Percentiles rank a stretch among this genome's conserved stretches.
Evolutionary conservation across 1,140 invertebrate species (phyloP).

Genomic region (Akabosia matsudoensis): DNA sequence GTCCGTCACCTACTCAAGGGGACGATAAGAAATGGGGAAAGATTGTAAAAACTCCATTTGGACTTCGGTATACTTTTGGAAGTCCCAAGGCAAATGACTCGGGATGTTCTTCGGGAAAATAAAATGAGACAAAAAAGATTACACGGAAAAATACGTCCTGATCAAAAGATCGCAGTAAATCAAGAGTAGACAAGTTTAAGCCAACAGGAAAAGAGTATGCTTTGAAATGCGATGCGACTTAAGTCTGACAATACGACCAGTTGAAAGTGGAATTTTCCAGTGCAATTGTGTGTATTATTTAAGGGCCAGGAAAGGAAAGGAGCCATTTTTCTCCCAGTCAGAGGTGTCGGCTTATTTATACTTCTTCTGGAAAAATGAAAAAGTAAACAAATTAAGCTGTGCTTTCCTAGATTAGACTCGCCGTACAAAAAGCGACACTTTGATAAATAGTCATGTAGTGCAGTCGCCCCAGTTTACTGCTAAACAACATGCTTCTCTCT

Average conservation of each 20-base stretch:
- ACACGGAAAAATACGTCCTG: neutral
- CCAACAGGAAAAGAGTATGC: neutral
- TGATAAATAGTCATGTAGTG: no score
- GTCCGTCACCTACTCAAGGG: constrained; percentile 5
- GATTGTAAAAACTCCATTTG: constrained; percentile 47
- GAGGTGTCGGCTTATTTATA: constrained; percentile 17
- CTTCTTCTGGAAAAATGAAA: constrained; percentile 22
- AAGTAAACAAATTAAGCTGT: neutral
- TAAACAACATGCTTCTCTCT: no score
- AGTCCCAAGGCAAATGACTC: constrained; percentile 17
- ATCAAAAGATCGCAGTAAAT: no score
- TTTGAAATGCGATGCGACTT: neutral
- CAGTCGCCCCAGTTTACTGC: no score
- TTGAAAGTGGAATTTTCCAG: neutral
- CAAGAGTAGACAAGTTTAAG: no score
- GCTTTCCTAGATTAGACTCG: no score
- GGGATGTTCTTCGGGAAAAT: neutral
- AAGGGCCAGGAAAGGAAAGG: no score
- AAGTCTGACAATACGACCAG: neutral
- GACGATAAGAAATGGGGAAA: constrained; percentile 43
- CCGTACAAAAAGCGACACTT: no score
- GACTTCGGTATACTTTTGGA: constrained; percentile 46
- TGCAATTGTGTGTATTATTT: no score
- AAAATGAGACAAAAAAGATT: neutral
- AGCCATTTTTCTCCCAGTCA: no score